Conservation (phyloP, 1,140 invertebrate species). For the Nylanderia fulva region DNA sequence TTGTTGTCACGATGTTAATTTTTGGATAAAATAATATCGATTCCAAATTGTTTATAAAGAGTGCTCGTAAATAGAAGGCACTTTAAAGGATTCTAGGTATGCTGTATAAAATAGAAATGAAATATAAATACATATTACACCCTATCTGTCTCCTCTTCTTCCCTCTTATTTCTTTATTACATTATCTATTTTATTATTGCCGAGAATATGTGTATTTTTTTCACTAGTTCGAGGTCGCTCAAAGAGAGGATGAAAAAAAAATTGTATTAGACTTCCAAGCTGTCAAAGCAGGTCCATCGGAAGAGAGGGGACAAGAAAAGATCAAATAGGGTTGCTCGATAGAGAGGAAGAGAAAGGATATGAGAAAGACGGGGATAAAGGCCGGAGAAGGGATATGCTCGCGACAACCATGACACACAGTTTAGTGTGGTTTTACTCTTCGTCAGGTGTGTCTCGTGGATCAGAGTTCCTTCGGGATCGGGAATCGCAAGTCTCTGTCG, state of each 20-base stretch:
- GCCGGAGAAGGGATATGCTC: slow-evolving; percentile 47
- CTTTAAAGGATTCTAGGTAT: neutral
- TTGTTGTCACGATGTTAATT: neutral
- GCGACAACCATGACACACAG: slow-evolving; percentile 42
- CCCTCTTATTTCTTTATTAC: neutral
- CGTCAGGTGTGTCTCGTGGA: slow-evolving; percentile 68
- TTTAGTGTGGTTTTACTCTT: slow-evolving; percentile 65
- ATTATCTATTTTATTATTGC: neutral
- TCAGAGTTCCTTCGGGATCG: neutral
- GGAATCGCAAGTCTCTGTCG: neutral
- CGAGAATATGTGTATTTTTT: neutral
- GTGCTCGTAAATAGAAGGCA: neutral
- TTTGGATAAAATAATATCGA: neutral
- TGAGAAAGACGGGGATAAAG: slow-evolving; percentile 4
- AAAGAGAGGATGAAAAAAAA: slow-evolving; percentile 6
- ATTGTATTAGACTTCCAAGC: neutral
- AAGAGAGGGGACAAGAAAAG: slow-evolving; percentile 25
- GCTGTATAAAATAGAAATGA: neutral
- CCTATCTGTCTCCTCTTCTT: neutral
- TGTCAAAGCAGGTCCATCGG: slow-evolving; percentile 31
- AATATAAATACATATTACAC: neutral
- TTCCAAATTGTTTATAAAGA: neutral
- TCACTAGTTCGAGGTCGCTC: neutral
- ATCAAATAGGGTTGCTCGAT: slow-evolving; percentile 40
- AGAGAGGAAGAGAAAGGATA: slow-evolving; percentile 54